Base-by-base conservation (phyloP, 2,888 invertebrate species). In the Andricus quercusramuli region DNA sequence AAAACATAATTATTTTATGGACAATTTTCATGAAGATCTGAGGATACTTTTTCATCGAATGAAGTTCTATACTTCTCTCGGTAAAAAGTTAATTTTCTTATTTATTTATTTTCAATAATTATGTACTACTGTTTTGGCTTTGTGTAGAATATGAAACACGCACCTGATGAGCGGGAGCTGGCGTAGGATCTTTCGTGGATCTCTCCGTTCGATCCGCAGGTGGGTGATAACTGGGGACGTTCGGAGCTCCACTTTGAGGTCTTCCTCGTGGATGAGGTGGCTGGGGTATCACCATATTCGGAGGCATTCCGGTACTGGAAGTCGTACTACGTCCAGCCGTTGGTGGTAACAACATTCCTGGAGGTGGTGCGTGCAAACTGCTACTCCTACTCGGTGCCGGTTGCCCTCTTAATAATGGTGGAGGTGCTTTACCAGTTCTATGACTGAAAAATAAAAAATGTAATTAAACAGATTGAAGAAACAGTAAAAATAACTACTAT, bases 311-410 rank as follows among this genome's bases (percentile, higher is more conserved):
- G 47, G 93, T 92, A 41, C 93, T 91, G 65, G 93, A 93, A 65
- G 94, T 92, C 84, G 93, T 93, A 86, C 93, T 93, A 59, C 93
- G 91, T 20, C 90, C 90, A 51, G 94, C 93, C 8, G 94, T 94
- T 47, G 95, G 94, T 89, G 94, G 92, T 85, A 94, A 91, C 83
- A 94, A 86, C 83, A 93, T 93, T 65, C 93, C 93, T 67, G 95
- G 94, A 78, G 92, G 92, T 76, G 92, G 92, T 25, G 88, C 89
- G 83, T 94, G 94, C 82, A 94, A 92, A 87, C 93, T 92, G 86
- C 90, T 92, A 83, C 89, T 91, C 81, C 92, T 89, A 82, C 91
- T 92, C 8, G 92, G 92, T 15, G 92, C 90, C 22, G 91, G 92
- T 59, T 92, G 92, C 76, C 93, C 91, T 81, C 92, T 89, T 64